These are phyloP conservation scores for Petrocephalus schoutedeni DNA, from an alignment of 2,797 vertebrate genomes.

Conservation along the genomic window DNA sequence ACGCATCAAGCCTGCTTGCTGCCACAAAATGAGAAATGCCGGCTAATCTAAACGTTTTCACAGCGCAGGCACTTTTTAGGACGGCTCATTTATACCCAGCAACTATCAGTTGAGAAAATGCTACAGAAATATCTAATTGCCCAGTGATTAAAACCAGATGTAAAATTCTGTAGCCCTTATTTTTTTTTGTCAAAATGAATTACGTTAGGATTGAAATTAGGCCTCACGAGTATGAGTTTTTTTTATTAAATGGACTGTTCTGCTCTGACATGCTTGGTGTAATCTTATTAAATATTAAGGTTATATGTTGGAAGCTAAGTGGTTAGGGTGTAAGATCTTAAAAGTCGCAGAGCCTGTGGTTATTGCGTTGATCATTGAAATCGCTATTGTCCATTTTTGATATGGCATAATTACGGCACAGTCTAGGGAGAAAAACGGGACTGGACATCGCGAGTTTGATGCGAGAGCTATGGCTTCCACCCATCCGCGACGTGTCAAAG, in stretches of 20 bases:
- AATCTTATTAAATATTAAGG: constrained; percentile 3
- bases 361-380: background rate
- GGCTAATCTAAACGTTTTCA: constrained; percentile 46
- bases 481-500: background rate
- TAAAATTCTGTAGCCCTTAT: constrained; percentile 1
- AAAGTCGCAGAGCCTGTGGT: background rate
- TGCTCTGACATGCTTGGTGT: background rate
- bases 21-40: constrained; percentile 51
- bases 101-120: constrained; percentile 3
- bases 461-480: background rate
- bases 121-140: constrained; percentile 23
- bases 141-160: constrained; percentile 29
- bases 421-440: background rate
- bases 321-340: background rate
- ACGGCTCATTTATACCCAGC: constrained; percentile 8
- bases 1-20: constrained; percentile 57
- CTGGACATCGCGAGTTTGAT: background rate
- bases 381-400: background rate
- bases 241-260: background rate
- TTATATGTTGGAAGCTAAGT: background rate
- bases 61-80: background rate
- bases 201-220: background rate
- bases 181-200: background rate
- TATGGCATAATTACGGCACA: background rate
- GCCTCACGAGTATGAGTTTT: background rate